These are phyloP conservation scores for Callyntrura sp. DNA, from an alignment of 2,888 invertebrate genomes.

Conservation along the genomic window DNA sequence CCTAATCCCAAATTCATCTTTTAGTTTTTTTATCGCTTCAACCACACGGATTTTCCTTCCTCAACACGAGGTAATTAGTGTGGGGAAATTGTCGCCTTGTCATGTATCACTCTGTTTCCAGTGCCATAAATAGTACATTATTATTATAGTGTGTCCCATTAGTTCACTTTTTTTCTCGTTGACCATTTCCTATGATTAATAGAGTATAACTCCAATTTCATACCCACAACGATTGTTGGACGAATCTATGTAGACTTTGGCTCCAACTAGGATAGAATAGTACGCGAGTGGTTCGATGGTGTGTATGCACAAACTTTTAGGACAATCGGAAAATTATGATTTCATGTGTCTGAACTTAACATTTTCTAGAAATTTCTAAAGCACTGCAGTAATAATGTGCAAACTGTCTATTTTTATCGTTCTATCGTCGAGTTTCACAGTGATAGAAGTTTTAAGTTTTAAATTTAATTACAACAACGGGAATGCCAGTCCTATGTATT, in stretches of 20 bases:
- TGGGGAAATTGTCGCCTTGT: conserved; percentile 44
- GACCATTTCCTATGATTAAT: conserved; percentile 50
- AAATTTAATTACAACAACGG: conserved; percentile 35
- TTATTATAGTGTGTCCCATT: background rate
- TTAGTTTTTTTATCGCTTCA: conserved; percentile 1
- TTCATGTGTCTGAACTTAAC: background rate
- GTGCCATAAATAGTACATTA: conserved; percentile 5
- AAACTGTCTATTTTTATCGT: conserved; percentile 23
- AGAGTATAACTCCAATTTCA: conserved; percentile 12
- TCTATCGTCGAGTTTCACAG: conserved; percentile 40
- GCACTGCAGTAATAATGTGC: background rate
- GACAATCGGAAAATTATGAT: conserved; percentile 11
- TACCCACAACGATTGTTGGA: background rate
- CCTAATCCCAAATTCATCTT: conserved; percentile 36
- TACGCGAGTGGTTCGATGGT: background rate
- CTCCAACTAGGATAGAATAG: background rate
- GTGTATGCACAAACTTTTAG: background rate
- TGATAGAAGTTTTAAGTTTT: conserved; percentile 49
- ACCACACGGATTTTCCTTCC: conserved; percentile 32
- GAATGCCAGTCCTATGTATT: conserved; percentile 10
- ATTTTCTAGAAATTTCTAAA: background rate
- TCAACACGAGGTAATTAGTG: conserved; percentile 32
- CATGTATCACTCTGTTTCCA: conserved; percentile 13
- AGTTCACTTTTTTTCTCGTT: conserved; percentile 16
- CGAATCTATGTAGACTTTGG: background rate